Percentiles rank a stretch among this genome's conserved stretches.
Conservation (phyloP, 2,888 invertebrate species). For the Aplocera efformata region DNA sequence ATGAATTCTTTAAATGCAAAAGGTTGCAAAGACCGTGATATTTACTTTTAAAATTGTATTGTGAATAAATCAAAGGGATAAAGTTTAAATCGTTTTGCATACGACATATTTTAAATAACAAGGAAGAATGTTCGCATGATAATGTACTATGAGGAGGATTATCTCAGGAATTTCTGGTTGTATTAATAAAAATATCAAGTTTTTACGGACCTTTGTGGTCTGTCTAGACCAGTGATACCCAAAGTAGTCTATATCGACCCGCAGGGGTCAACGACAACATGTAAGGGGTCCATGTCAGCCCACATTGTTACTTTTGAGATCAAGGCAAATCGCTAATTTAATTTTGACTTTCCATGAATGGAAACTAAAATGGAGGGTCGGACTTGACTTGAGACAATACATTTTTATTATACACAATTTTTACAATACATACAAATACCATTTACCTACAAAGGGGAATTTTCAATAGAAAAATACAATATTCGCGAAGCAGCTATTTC, state of each 20-base stretch:
- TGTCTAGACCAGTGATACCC: slow-evolving; percentile 1
- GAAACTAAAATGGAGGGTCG: too few species aligned
- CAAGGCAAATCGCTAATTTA: too few species aligned
- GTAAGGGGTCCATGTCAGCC: too few species aligned
- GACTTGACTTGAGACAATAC: too few species aligned
- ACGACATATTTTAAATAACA: slow-evolving; percentile 6
- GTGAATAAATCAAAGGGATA: slow-evolving; percentile 22
- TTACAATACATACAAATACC: too few species aligned
- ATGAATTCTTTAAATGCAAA: slow-evolving; percentile 43
- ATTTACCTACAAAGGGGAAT: too few species aligned
- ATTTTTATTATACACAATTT: too few species aligned
- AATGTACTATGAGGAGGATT: slow-evolving; percentile 12
- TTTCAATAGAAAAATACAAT: too few species aligned
- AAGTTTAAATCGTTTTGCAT: slow-evolving; percentile 9
- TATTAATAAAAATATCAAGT: slow-evolving; percentile 4
- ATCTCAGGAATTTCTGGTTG: slow-evolving; percentile 7
- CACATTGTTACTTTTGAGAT: too few species aligned
- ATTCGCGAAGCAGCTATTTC: too few species aligned
- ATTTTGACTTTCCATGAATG: too few species aligned
- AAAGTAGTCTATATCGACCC: background rate
- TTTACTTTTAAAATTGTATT: slow-evolving; percentile 39
- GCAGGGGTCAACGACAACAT: too few species aligned
- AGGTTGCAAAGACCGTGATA: slow-evolving; percentile 50
- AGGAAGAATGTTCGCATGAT: slow-evolving; percentile 15
- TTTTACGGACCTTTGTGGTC: slow-evolving; percentile 13